Percentiles rank a stretch among this genome's conserved stretches.
phyloP scores from a whole-genome alignment of 2,113 vertebrate species.

The Candoia aspera region DNA sequence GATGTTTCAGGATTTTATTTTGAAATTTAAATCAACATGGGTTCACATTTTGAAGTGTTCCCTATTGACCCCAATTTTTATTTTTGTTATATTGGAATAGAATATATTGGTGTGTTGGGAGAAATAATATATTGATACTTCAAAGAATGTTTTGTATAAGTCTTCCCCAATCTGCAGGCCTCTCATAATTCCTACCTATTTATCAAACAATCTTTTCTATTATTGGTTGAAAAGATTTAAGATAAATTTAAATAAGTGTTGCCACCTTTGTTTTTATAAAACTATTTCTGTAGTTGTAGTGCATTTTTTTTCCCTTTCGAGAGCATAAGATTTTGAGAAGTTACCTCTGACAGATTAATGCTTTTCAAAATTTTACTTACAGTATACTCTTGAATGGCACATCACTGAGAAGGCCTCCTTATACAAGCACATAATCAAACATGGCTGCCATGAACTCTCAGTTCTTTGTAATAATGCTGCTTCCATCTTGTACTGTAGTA shows the following conservation, averaged over 20 bases:
- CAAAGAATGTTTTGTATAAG: neutral
- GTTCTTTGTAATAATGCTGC: conserved; percentile 69
- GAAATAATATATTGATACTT: conserved; percentile 9
- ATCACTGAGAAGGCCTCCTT: conserved; percentile 38
- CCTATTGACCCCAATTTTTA: no score
- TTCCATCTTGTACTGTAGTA: conserved; percentile 64
- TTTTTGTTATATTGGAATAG: conserved; percentile 3
- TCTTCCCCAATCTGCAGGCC: conserved; percentile 6
- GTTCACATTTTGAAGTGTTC: neutral
- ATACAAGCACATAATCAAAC: conserved; percentile 40
- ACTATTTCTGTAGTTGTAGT: conserved; percentile 47
- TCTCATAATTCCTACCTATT: neutral
- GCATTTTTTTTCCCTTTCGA: neutral
- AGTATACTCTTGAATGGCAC: conserved; percentile 50
- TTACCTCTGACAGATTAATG: conserved; percentile 27
- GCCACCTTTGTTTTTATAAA: conserved; percentile 55
- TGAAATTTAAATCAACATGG: neutral
- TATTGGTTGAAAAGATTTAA: conserved; percentile 54
- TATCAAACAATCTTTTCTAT: conserved; percentile 22
- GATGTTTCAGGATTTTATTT: neutral
- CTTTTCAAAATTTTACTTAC: conserved; percentile 31
- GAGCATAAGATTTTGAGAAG: conserved; percentile 41
- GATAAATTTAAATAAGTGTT: conserved; percentile 40
- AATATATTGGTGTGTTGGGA: neutral
- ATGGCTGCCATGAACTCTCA: conserved; percentile 50